Percentiles rank a stretch among this genome's conserved stretches.
Conservation (phyloP, 2,888 invertebrate species). For the Frankliniella fusca region DNA sequence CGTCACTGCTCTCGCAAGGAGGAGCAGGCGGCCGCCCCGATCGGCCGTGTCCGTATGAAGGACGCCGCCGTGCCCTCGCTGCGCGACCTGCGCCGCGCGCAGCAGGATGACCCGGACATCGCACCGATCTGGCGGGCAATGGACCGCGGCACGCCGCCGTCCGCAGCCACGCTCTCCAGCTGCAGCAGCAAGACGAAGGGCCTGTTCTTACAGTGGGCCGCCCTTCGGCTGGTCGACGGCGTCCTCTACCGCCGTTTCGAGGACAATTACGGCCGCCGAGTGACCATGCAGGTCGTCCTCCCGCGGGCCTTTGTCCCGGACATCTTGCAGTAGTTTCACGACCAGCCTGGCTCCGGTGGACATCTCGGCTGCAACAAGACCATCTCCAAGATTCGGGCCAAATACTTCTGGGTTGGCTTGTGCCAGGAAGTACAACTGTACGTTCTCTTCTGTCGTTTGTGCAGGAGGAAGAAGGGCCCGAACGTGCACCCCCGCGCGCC, state of each 20-base stretch:
- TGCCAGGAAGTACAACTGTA: slow-evolving; percentile 38
- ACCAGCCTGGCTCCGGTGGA: slow-evolving; percentile 38
- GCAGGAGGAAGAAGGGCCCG: too few species aligned
- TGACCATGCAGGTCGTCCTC: slow-evolving; percentile 35
- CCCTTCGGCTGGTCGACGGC: too few species aligned
- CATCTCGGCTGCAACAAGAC: slow-evolving; percentile 42
- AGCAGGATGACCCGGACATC: slow-evolving; percentile 22
- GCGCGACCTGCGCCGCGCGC: not conserved
- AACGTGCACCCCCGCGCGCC: too few species aligned
- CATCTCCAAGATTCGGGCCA: slow-evolving; percentile 38
- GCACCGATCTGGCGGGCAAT: not conserved
- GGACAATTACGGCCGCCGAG: slow-evolving; percentile 34
- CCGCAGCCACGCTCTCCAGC: not conserved
- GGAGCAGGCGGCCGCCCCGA: not conserved
- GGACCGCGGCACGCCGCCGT: not conserved
- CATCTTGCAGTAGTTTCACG: slow-evolving; percentile 38
- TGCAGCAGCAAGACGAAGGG: slow-evolving; percentile 4
- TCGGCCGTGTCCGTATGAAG: not conserved
- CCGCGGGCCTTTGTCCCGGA: slow-evolving; percentile 34
- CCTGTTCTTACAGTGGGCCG: too few species aligned
- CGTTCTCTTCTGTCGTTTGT: too few species aligned
- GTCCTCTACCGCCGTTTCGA: too few species aligned
- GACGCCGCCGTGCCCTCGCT: not conserved
- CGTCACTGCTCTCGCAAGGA: slow-evolving; percentile 29
- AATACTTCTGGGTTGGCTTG: too few species aligned